Conservation (phyloP, 2,797 vertebrate genomes). For the Emys orbicularis region DNA sequence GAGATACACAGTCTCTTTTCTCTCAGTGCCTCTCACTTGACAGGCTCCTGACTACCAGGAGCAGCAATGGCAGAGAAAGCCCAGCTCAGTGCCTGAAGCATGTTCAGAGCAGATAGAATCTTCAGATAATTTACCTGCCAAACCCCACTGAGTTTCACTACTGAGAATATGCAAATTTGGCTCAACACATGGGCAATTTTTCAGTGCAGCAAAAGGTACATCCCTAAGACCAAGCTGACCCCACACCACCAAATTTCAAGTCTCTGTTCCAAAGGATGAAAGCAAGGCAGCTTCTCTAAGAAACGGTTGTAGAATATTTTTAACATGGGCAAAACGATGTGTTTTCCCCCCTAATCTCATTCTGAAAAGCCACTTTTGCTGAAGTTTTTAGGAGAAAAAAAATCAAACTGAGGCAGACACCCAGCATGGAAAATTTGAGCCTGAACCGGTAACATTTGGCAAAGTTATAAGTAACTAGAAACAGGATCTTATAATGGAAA, state of each 20-base stretch:
- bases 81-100: neutral
- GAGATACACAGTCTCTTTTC: no score
- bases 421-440: neutral
- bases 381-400: neutral
- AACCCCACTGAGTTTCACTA: neutral
- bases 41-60: neutral
- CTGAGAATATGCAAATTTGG: neutral
- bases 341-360: neutral
- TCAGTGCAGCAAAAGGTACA: no score
- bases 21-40: no score
- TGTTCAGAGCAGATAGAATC: neutral
- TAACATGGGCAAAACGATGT: neutral
- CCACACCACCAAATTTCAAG: neutral
- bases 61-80: neutral
- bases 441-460: neutral
- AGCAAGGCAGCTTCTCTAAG: neutral
- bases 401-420: neutral
- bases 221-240: neutral
- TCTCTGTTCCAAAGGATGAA: neutral
- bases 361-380: neutral
- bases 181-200: neutral
- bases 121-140: neutral
- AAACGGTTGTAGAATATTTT: neutral
- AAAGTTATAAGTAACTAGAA: slow-evolving; percentile 8
- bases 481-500: neutral